Evolutionary conservation across 2,113 vertebrate genomes (phyloP).

Genomic region (Chaetura pelagica): DNA sequence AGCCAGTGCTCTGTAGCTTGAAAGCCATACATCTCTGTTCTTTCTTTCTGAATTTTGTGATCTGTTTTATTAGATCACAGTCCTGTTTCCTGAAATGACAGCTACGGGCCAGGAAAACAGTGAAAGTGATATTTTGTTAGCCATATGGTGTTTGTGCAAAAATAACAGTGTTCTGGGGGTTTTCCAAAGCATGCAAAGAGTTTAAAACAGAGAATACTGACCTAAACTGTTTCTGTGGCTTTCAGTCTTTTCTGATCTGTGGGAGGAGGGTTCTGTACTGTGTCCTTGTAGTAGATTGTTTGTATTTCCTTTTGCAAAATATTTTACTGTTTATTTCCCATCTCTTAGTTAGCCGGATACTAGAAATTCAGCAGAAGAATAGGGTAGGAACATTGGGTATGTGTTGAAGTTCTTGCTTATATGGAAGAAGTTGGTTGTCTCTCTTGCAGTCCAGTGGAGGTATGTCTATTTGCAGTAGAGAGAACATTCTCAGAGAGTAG

Average conservation of each 20-base stretch:
- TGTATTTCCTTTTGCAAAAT: not conserved
- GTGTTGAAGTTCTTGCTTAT: not conserved
- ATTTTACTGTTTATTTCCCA: not conserved
- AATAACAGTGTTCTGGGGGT: not conserved
- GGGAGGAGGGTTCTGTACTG: not conserved
- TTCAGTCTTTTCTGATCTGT: not conserved
- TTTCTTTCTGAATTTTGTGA: not conserved
- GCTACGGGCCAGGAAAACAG: not conserved
- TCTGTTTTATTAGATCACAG: not conserved
- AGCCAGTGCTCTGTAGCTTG: not conserved
- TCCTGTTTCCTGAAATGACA: not conserved
- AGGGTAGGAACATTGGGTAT: not conserved
- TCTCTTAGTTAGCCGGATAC: not conserved
- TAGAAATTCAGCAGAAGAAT: not conserved
- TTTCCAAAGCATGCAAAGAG: not conserved
- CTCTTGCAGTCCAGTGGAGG: not conserved
- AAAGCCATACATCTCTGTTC: not conserved
- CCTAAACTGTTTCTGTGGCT: not conserved
- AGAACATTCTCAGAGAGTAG: not conserved
- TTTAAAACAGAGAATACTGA: not conserved
- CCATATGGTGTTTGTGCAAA: conserved; percentile 45
- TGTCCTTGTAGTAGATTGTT: not conserved
- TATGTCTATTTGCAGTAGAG: not conserved
- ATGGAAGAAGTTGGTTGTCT: not conserved
- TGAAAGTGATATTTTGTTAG: not conserved